Conservation (phyloP, 23 tunicate species). For the Ascidia mentula region DNA sequence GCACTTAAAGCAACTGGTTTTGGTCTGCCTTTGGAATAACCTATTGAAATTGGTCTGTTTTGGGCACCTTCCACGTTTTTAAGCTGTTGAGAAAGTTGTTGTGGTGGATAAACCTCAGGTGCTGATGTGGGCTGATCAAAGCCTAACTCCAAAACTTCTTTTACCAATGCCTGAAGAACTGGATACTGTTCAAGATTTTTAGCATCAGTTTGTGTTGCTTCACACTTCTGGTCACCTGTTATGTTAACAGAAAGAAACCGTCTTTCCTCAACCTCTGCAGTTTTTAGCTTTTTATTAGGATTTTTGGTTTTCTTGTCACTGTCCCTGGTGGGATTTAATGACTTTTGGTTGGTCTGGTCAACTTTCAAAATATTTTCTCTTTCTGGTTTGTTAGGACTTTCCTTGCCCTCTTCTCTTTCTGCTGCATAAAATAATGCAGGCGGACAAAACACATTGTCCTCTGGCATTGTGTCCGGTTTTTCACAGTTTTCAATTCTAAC, state of each 20-base stretch:
- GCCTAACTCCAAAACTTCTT: constrained; percentile 57
- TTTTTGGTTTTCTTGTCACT: background rate
- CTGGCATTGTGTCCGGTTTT: background rate
- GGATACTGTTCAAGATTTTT: constrained; percentile 41
- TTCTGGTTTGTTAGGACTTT: background rate
- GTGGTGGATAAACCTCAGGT: background rate
- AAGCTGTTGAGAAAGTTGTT: background rate
- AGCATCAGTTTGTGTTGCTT: constrained; percentile 59
- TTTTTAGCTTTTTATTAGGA: background rate
- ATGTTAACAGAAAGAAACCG: constrained; percentile 12
- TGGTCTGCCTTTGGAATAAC: background rate
- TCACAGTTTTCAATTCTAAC: background rate
- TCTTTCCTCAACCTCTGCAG: too few species aligned
- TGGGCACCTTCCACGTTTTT: background rate
- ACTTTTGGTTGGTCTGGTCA: background rate
- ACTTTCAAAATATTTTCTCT: background rate
- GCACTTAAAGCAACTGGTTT: background rate
- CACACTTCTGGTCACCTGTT: constrained; percentile 24
- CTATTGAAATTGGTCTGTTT: background rate
- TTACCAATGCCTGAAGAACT: constrained; percentile 38
- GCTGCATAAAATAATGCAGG: constrained; percentile 58
- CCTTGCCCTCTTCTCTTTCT: background rate
- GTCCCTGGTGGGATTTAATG: background rate
- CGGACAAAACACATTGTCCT: constrained; percentile 37
- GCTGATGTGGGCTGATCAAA: constrained; percentile 19